Percentiles rank a stretch among this genome's conserved stretches.
phyloP scores from a whole-genome alignment of 2,797 vertebrate species.

The Fistularia tabacaria region DNA sequence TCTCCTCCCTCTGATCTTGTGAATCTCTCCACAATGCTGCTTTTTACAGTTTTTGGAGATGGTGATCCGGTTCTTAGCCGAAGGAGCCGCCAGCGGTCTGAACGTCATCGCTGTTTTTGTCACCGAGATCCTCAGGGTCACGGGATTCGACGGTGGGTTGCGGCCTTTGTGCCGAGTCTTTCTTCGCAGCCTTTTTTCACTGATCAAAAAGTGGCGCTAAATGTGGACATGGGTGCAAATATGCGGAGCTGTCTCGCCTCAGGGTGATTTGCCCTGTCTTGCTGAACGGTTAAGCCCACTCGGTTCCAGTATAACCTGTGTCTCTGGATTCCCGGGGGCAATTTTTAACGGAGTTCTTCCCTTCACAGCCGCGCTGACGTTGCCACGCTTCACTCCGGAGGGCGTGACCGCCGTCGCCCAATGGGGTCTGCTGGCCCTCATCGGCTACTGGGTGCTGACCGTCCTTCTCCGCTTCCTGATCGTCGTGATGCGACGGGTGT shows the following conservation, averaged over 20 bases:
- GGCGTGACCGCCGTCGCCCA: slow-evolving; percentile 70
- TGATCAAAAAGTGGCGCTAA: no score
- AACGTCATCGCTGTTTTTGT: slow-evolving; percentile 79
- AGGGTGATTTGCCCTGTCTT: no score
- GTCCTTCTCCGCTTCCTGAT: slow-evolving; percentile 60
- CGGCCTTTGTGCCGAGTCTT: slow-evolving; percentile 23
- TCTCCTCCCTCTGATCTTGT: slow-evolving; percentile 2
- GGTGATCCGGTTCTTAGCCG: slow-evolving; percentile 71
- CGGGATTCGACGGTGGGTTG: slow-evolving; percentile 75
- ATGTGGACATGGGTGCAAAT: no score
- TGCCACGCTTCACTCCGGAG: slow-evolving; percentile 75
- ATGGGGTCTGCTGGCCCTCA: slow-evolving; percentile 74
- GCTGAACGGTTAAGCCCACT: no score
- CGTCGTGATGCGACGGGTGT: slow-evolving; percentile 54
- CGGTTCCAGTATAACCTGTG: no score
- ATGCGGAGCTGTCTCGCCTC: no score
- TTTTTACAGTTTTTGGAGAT: slow-evolving; percentile 66
- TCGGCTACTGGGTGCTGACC: slow-evolving; percentile 73
- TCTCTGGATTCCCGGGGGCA: background rate
- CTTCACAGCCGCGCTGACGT: slow-evolving; percentile 53
- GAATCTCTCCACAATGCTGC: no score
- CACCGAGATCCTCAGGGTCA: slow-evolving; percentile 75
- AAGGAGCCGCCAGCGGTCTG: slow-evolving; percentile 78
- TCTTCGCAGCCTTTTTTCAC: background rate
- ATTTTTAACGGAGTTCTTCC: no score